phyloP scores from a whole-genome alignment of 2,113 vertebrate genomes.

The Hystrix cristata region DNA sequence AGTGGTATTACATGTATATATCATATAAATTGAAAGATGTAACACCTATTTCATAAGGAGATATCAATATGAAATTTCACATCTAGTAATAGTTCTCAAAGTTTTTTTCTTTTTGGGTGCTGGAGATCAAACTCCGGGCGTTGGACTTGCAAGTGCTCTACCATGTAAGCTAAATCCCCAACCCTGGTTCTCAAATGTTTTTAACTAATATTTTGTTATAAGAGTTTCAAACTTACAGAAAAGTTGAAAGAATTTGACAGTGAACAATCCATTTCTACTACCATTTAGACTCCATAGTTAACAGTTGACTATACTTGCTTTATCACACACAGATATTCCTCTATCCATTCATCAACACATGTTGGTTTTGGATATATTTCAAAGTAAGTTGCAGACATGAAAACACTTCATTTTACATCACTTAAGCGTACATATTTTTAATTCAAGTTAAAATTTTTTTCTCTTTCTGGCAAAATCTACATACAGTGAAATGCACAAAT shows the following conservation, averaged over 20 bases:
- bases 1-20: background rate
- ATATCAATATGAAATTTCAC: background rate
- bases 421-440: background rate
- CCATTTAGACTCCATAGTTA: background rate
- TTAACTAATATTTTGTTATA: background rate
- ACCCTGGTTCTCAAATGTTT: background rate
- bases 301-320: conserved; percentile 15
- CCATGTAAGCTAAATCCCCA: too few species aligned
- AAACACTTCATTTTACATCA: background rate
- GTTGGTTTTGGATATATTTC: conserved; percentile 25
- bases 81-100: background rate
- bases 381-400: background rate
- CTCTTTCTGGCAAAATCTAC: background rate
- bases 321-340: background rate
- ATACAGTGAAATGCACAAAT: background rate
- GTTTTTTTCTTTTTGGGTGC: too few species aligned
- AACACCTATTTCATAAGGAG: background rate
- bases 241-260: conserved; percentile 23
- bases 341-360: background rate
- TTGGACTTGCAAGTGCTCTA: too few species aligned
- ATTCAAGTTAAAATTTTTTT: background rate
- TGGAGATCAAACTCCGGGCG: too few species aligned
- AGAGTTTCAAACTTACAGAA: background rate
- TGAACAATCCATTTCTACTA: background rate
- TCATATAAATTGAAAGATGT: background rate